These are phyloP conservation scores for Rhodophaea formosa DNA, from an alignment of 2,888 invertebrate genomes.

Conservation along the genomic window DNA sequence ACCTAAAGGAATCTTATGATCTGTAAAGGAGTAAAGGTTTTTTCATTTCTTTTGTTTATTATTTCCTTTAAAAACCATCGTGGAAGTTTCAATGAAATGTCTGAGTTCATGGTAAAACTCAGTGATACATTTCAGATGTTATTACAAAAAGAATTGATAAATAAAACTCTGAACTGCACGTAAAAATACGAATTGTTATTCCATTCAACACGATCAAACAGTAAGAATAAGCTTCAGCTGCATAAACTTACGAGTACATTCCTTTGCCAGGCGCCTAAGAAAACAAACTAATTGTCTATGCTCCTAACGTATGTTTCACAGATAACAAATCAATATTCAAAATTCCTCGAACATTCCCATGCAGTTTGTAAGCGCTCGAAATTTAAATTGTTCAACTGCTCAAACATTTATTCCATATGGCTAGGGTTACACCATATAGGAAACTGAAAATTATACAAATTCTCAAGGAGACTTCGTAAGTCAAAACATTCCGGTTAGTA, in stretches of 20 bases:
- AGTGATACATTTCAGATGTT: neutral
- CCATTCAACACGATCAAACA: neutral
- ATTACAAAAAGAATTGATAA: neutral
- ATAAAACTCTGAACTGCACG: neutral
- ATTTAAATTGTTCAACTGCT: conserved; percentile 8
- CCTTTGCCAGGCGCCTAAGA: conserved; percentile 6
- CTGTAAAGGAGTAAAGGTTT: too few species aligned
- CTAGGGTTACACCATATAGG: neutral
- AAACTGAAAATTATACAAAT: neutral
- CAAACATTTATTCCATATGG: neutral
- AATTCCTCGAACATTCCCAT: conserved; percentile 5
- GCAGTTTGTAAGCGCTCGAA: conserved; percentile 5
- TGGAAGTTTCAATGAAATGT: too few species aligned
- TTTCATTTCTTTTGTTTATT: too few species aligned
- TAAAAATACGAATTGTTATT: neutral
- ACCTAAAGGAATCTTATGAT: too few species aligned
- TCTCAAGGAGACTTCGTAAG: too few species aligned
- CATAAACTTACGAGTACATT: neutral
- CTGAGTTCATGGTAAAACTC: too few species aligned
- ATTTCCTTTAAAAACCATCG: too few species aligned
- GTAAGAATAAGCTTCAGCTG: conserved; percentile 4
- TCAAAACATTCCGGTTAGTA: too few species aligned
- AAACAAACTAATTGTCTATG: conserved; percentile 17
- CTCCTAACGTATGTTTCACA: conserved; percentile 9
- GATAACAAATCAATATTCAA: conserved; percentile 16